Evolutionary conservation across 2,888 invertebrate species (phyloP).

Genomic region (Tortricodes alternella): DNA sequence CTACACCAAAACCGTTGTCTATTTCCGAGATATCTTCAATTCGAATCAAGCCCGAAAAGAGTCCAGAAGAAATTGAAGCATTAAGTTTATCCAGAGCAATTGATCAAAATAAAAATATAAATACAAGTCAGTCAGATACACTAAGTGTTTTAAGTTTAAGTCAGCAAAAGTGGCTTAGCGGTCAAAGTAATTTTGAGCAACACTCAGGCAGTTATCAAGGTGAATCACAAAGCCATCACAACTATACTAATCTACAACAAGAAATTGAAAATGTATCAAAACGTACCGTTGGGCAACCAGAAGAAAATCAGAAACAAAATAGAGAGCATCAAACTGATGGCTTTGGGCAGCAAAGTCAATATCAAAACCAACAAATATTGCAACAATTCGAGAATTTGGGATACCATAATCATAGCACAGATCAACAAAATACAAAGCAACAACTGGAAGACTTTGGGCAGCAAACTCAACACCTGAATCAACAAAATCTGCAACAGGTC

Average conservation of each 20-base stretch:
- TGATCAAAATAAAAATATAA: slow-evolving; percentile 18
- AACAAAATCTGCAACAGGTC: slow-evolving; percentile 24
- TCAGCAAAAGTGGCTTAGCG: slow-evolving; percentile 29
- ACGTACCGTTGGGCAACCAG: neutral
- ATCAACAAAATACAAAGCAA: neutral
- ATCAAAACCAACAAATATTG: neutral
- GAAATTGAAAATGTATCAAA: neutral
- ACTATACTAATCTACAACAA: neutral
- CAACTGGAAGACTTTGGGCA: no score
- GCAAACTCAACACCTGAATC: no score
- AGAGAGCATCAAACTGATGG: slow-evolving; percentile 37
- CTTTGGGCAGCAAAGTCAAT: slow-evolving; percentile 24
- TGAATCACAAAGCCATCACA: neutral
- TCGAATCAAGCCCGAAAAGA: slow-evolving; percentile 36
- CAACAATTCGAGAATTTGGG: neutral
- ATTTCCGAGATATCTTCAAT: slow-evolving; percentile 18
- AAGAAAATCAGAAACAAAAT: slow-evolving; percentile 30
- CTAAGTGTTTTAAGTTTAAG: slow-evolving; percentile 20
- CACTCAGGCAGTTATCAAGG: neutral
- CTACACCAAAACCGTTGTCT: slow-evolving; percentile 24
- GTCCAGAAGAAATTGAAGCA: slow-evolving; percentile 44
- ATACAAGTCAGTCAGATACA: neutral
- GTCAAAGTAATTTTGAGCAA: slow-evolving; percentile 4
- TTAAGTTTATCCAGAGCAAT: slow-evolving; percentile 39
- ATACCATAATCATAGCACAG: neutral